A percentile compares a stretch with the other conserved stretches of the same genome.
Evolutionary conservation across 2,797 vertebrate genomes (phyloP).

Genomic region (Dipus sagitta): DNA sequence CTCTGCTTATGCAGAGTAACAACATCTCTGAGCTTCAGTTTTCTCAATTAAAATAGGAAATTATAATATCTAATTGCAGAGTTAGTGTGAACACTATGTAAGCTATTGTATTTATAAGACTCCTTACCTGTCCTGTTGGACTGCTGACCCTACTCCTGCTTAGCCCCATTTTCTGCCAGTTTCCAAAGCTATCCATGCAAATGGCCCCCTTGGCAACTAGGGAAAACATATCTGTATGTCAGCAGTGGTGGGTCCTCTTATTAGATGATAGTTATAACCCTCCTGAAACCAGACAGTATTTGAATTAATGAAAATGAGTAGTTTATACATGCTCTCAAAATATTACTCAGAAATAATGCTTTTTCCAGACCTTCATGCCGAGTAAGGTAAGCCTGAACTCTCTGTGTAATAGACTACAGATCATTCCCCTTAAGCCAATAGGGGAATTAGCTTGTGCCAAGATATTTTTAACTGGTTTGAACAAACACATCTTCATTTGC

Average conservation of each 20-base stretch:
- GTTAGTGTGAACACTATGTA: constrained; percentile 30
- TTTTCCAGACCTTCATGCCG: constrained; percentile 63
- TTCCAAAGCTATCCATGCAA: constrained; percentile 35
- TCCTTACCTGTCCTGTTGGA: neutral
- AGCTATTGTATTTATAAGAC: neutral
- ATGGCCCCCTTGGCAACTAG: constrained; percentile 23
- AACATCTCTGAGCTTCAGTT: neutral
- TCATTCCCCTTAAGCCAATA: constrained; percentile 79
- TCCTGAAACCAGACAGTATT: constrained; percentile 21
- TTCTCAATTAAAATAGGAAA: neutral
- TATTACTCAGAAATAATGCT: constrained; percentile 54
- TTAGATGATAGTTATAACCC: constrained; percentile 64
- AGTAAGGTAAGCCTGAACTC: constrained; percentile 72
- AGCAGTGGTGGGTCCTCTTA: neutral
- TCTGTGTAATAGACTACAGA: constrained; percentile 67
- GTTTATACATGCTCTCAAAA: constrained; percentile 69
- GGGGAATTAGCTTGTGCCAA: constrained; percentile 81
- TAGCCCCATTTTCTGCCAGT: neutral
- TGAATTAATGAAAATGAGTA: constrained; percentile 55
- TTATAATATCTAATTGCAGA: neutral
- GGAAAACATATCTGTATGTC: neutral
- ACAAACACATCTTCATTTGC: constrained; percentile 88
- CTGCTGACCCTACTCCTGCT: neutral
- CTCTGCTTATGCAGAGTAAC: neutral
- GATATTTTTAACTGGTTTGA: constrained; percentile 87